Percentiles rank a stretch among this genome's conserved stretches.
These are phyloP conservation scores for Nerophis lumbriciformis DNA, from an alignment of 2,113 vertebrate species.

Conservation along the genomic window DNA sequence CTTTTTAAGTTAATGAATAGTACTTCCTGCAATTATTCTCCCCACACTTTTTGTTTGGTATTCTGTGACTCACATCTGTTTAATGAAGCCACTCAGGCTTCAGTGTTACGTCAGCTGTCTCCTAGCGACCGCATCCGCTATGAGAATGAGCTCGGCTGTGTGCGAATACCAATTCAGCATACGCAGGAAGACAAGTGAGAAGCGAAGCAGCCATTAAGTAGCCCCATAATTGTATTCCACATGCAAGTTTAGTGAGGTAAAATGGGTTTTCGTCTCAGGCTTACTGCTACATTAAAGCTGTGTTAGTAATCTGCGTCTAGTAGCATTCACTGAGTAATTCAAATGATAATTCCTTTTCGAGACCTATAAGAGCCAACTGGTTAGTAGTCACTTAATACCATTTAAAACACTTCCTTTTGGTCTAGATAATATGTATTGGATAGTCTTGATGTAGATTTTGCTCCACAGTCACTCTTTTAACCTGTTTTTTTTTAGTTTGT, in stretches of 20 bases:
- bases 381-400: too few relatives aligned
- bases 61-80: constrained; percentile 9
- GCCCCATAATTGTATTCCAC: constrained; percentile 33
- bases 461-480: too few relatives aligned
- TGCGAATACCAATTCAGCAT: constrained; percentile 17
- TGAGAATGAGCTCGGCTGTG: constrained; percentile 9
- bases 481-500: too few relatives aligned
- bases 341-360: constrained; percentile 7
- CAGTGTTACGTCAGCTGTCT: constrained; percentile 11
- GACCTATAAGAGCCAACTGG: constrained; percentile 4
- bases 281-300: constrained; percentile 35
- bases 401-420: too few relatives aligned
- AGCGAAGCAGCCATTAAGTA: constrained; percentile 29
- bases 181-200: background rate
- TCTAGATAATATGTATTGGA: too few relatives aligned
- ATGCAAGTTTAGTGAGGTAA: constrained; percentile 23
- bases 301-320: constrained; percentile 31
- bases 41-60: background rate
- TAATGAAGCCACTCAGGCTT: constrained; percentile 16
- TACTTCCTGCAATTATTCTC: background rate
- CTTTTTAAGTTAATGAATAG: background rate
- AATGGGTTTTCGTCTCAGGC: constrained; percentile 39
- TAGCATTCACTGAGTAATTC: constrained; percentile 27
- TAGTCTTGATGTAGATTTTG: too few relatives aligned
- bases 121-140: constrained; percentile 18